Conservation (phyloP, 2,113 vertebrate genomes). For the Laticauda laticaudata region DNA sequence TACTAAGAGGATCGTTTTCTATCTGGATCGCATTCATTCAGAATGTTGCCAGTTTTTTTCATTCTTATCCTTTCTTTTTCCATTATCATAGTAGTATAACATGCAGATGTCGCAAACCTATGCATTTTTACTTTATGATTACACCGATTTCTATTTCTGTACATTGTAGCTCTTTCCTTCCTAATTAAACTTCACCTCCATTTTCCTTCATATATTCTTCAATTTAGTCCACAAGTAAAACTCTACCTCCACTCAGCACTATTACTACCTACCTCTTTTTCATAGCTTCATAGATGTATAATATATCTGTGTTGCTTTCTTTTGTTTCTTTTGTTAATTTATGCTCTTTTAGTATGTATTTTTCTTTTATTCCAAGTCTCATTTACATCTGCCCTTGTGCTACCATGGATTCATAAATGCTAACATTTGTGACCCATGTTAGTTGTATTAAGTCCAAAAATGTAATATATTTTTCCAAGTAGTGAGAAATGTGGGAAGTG, state of each 20-base stretch:
- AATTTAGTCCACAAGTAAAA: not conserved
- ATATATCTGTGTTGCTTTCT: not conserved
- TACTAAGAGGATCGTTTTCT: not conserved
- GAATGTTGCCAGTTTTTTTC: not conserved
- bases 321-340: not conserved
- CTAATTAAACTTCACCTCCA: not conserved
- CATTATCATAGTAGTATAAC: not conserved
- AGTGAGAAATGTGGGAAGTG: not conserved
- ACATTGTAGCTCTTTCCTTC: not conserved
- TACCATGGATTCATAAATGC: not conserved
- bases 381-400: not conserved
- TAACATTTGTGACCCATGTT: not conserved
- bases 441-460: not conserved
- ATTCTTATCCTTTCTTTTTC: not conserved
- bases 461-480: not conserved
- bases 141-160: not conserved
- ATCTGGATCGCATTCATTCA: not conserved
- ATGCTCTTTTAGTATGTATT: not conserved
- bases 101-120: not conserved
- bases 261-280: not conserved
- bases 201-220: not conserved
- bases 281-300: not conserved
- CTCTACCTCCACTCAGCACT: not conserved
- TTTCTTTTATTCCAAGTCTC: not conserved
- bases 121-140: not conserved